These are phyloP conservation scores for Malurus elegans DNA, from an alignment of 2,113 vertebrate genomes.

Conservation along the genomic window DNA sequence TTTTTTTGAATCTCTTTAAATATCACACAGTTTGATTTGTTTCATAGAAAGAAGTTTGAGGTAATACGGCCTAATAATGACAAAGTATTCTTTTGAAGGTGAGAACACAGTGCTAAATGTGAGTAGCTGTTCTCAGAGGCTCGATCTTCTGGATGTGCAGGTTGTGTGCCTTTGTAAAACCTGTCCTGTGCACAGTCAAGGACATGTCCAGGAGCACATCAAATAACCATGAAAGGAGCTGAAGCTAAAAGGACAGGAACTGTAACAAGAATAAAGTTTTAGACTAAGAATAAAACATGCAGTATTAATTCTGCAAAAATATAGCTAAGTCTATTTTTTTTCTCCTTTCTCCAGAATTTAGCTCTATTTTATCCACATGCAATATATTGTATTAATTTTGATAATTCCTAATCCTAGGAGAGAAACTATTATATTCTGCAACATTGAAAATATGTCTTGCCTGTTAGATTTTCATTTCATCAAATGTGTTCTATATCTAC, in stretches of 20 bases:
- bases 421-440: not conserved
- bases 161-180: not conserved
- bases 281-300: not conserved
- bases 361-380: not conserved
- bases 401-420: not conserved
- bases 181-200: not conserved
- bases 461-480: not conserved
- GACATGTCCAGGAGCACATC: not conserved
- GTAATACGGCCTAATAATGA: rapidly evolving
- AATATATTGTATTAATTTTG: not conserved
- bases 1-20: not conserved
- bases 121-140: not conserved
- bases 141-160: not conserved
- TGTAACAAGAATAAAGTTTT: not conserved
- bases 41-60: not conserved
- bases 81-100: not conserved
- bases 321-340: not conserved
- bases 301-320: not conserved
- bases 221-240: not conserved
- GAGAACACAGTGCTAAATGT: not conserved
- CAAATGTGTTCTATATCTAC: not conserved
- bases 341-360: not conserved
- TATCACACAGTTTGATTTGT: not conserved
- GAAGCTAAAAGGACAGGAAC: not conserved
- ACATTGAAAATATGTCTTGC: not conserved